These are phyloP conservation scores for Plecturocebus donacophilus DNA, from an alignment of 2,113 vertebrate genomes.

Conservation along the genomic window DNA sequence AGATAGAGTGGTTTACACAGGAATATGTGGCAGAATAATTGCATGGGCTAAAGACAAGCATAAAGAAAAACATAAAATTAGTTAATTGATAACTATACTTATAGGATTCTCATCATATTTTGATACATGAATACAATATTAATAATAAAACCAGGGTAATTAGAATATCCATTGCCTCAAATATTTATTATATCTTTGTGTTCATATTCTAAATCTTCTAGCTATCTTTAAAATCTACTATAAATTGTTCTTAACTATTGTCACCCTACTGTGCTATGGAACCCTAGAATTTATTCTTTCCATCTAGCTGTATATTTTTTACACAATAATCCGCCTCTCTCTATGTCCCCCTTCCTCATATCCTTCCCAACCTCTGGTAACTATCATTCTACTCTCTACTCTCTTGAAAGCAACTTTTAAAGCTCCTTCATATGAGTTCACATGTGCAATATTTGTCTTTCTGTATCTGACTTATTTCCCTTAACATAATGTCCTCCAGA, in stretches of 20 bases:
- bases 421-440: neutral
- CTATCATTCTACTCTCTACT: neutral
- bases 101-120: neutral
- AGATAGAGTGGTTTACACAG: neutral
- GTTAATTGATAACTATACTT: neutral
- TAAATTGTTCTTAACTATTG: neutral
- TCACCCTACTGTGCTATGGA: neutral
- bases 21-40: neutral
- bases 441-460: neutral
- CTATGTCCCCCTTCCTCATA: neutral
- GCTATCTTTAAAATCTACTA: neutral
- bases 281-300: neutral
- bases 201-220: neutral
- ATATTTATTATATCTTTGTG: neutral
- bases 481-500: neutral
- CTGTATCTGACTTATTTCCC: neutral
- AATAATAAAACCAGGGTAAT: neutral
- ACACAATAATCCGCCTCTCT: no score
- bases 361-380: neutral
- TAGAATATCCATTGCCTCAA: neutral
- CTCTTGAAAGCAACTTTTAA: neutral
- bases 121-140: neutral
- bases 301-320: neutral
- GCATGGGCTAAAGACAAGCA: neutral
- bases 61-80: neutral